These are phyloP conservation scores for Polypedilum pembai DNA, from an alignment of 1,140 invertebrate genomes.

Conservation along the genomic window DNA sequence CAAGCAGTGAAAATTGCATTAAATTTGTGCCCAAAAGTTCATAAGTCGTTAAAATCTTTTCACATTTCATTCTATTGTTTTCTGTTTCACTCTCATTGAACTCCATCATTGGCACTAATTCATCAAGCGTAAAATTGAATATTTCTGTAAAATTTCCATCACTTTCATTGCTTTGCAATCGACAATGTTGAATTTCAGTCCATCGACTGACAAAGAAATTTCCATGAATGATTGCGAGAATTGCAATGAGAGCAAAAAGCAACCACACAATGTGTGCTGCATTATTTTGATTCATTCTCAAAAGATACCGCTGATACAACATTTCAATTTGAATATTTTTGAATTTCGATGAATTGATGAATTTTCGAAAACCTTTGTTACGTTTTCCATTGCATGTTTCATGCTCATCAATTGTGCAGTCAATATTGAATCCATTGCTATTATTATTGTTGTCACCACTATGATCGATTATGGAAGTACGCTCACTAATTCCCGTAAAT, in stretches of 20 bases:
- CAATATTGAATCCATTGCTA: background rate
- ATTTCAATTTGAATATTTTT: slow-evolving; percentile 64
- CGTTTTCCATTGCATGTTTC: background rate
- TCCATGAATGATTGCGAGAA: slow-evolving; percentile 52
- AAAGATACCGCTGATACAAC: slow-evolving; percentile 85
- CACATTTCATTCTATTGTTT: background rate
- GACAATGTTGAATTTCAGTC: slow-evolving; percentile 26
- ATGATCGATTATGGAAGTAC: background rate
- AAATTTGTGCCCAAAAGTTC: slow-evolving; percentile 21
- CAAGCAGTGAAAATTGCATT: slow-evolving; percentile 26
- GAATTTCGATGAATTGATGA: slow-evolving; percentile 10
- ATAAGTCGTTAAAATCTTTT: background rate
- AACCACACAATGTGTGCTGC: slow-evolving; percentile 75
- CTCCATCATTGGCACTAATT: background rate
- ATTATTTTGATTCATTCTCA: slow-evolving; percentile 86
- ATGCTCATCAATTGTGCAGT: background rate
- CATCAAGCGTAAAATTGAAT: slow-evolving; percentile 29
- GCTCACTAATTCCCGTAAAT: background rate
- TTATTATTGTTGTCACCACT: slow-evolving; percentile 8
- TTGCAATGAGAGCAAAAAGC: slow-evolving; percentile 58
- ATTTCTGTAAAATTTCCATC: slow-evolving; percentile 35
- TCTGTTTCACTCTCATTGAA: background rate
- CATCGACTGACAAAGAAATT: slow-evolving; percentile 42
- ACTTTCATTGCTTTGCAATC: slow-evolving; percentile 26
- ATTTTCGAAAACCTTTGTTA: background rate